Conservation (phyloP, 2,113 vertebrate genomes). For the Poeciliopsis retropinna region DNA sequence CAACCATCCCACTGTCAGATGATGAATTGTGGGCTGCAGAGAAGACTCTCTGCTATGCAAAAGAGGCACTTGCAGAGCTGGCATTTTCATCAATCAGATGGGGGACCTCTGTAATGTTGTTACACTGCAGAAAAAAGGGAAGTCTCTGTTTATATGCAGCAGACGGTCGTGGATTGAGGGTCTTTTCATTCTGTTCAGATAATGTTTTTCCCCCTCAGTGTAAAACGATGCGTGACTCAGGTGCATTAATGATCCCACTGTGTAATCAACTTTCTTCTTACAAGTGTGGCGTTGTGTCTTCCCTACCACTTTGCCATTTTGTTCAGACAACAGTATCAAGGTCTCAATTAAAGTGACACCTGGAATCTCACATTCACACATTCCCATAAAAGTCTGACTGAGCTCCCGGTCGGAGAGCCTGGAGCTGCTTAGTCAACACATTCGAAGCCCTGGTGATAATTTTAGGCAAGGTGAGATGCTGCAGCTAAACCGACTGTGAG, state of each 20-base stretch:
- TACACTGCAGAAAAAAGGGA: conserved; percentile 59
- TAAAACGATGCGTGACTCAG: background rate
- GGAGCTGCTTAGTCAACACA: conserved; percentile 33
- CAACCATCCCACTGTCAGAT: conserved; percentile 62
- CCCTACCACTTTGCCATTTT: conserved; percentile 27
- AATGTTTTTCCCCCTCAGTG: background rate
- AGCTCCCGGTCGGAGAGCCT: conserved; percentile 20
- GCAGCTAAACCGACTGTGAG: conserved; percentile 5
- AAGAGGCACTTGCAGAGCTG: conserved; percentile 70
- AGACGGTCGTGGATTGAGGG: conserved; percentile 11
- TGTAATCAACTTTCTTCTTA: conserved; percentile 39
- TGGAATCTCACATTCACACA: conserved; percentile 45
- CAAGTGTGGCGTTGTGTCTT: conserved; percentile 16
- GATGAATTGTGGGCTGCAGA: conserved; percentile 71
- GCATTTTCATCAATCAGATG: conserved; percentile 78
- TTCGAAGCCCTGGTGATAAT: conserved; percentile 8
- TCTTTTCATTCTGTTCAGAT: conserved; percentile 20
- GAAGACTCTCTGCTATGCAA: conserved; percentile 75
- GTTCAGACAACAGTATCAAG: conserved; percentile 26
- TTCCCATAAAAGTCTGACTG: conserved; percentile 10
- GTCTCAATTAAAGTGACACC: conserved; percentile 58
- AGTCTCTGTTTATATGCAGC: conserved; percentile 36
- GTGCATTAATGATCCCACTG: conserved; percentile 2
- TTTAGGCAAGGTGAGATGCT: conserved; percentile 31
- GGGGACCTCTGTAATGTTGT: conserved; percentile 66